These are phyloP conservation scores for Onychostoma macrolepis DNA, from an alignment of 2,113 vertebrate genomes.

Conservation along the genomic window DNA sequence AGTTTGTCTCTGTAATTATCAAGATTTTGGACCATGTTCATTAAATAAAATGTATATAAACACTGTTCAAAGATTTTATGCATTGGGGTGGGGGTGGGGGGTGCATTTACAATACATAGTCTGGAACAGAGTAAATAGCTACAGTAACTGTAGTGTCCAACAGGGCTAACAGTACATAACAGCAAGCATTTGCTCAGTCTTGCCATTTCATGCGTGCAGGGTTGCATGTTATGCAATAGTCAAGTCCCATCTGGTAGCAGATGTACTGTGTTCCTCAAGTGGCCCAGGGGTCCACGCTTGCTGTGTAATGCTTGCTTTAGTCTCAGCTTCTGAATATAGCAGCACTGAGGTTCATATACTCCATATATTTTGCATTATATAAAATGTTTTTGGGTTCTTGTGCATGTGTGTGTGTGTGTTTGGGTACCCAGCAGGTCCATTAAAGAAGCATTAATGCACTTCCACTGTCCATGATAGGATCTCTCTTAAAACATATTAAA, in stretches of 20 bases:
- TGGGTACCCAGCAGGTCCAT: background rate
- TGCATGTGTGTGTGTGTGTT: background rate
- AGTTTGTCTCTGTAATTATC: slow-evolving; percentile 10
- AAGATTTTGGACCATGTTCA: background rate
- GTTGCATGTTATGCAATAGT: slow-evolving; percentile 37
- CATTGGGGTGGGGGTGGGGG: background rate
- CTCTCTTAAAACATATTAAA: slow-evolving; percentile 9
- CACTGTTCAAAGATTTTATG: background rate
- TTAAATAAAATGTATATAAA: slow-evolving; percentile 30
- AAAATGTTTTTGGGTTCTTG: slow-evolving; percentile 1
- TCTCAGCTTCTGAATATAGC: background rate
- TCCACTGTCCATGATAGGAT: background rate
- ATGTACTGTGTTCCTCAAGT: background rate
- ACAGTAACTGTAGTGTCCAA: background rate
- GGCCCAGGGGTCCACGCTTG: background rate
- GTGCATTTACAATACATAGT: background rate
- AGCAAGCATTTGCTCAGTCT: slow-evolving; percentile 6
- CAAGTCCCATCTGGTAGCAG: slow-evolving; percentile 13
- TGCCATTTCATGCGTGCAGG: background rate
- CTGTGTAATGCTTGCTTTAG: background rate
- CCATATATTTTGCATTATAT: background rate
- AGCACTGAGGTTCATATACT: background rate
- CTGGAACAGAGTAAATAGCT: background rate
- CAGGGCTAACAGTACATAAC: background rate
- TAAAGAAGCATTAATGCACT: background rate